These are phyloP conservation scores for Villa cingulata DNA, from an alignment of 2,888 invertebrate genomes.

Conservation along the genomic window DNA sequence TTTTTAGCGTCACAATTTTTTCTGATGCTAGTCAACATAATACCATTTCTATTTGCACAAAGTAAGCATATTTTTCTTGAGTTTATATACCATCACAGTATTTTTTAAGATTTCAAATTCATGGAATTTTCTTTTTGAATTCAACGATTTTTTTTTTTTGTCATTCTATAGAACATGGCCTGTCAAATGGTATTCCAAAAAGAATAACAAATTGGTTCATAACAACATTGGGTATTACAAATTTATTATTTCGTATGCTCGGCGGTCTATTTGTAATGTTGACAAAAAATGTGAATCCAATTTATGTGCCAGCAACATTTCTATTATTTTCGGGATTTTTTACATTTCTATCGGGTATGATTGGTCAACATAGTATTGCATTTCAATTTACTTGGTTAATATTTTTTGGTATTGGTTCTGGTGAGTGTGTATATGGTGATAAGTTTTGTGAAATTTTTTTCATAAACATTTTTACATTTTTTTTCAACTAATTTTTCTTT, in stretches of 20 bases:
- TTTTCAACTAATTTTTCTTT: neutral
- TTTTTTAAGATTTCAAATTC: too few species aligned
- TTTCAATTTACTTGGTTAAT: conserved; percentile 5
- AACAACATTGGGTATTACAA: conserved; percentile 52
- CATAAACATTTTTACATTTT: neutral
- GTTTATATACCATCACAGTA: too few species aligned
- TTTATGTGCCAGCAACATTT: neutral
- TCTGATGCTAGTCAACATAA: conserved; percentile 61
- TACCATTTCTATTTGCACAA: conserved; percentile 57
- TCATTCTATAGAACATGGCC: neutral
- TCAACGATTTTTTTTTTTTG: neutral
- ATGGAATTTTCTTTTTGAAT: too few species aligned
- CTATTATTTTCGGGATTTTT: conserved; percentile 33
- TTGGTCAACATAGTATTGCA: conserved; percentile 19
- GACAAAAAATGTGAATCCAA: neutral
- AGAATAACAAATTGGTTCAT: conserved; percentile 43
- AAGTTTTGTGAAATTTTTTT: neutral
- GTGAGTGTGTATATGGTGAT: too few species aligned
- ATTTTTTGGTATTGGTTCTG: conserved; percentile 2
- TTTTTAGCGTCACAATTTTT: conserved; percentile 43
- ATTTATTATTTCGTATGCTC: conserved; percentile 38
- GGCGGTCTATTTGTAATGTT: conserved; percentile 1
- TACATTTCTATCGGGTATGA: conserved; percentile 48
- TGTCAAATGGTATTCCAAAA: conserved; percentile 16
- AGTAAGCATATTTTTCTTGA: too few species aligned